Conservation (phyloP, 1,140 invertebrate species). For the Charaxes varanes region DNA sequence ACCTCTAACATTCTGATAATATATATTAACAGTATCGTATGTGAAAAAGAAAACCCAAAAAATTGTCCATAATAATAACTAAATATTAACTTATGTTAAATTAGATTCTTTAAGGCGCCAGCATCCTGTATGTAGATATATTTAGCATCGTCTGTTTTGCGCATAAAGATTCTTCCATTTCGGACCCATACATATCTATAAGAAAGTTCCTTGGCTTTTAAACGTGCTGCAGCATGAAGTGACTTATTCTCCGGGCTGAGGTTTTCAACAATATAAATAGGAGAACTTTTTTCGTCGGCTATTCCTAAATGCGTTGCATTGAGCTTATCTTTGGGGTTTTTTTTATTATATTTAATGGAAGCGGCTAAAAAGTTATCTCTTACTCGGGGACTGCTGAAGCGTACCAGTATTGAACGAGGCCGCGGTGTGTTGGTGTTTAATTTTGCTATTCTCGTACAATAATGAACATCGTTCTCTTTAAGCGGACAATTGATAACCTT, state of each 20-base stretch:
- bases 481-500: slow-evolving; percentile 4
- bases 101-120: slow-evolving; percentile 2
- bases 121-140: slow-evolving; percentile 5
- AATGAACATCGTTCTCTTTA: slow-evolving; percentile 1
- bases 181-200: slow-evolving; percentile 18
- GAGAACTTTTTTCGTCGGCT: neutral
- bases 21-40: slow-evolving; percentile 5
- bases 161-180: slow-evolving; percentile 14
- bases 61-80: neutral
- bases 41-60: neutral
- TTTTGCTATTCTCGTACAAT: slow-evolving; percentile 4
- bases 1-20: slow-evolving; percentile 10
- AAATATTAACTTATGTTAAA: neutral
- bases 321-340: slow-evolving; percentile 8
- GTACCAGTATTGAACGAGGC: slow-evolving; percentile 7
- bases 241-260: slow-evolving; percentile 12
- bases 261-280: slow-evolving; percentile 14
- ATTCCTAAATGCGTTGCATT: slow-evolving; percentile 4
- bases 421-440: slow-evolving; percentile 5
- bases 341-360: slow-evolving; percentile 11
- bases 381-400: slow-evolving; percentile 2
- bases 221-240: slow-evolving; percentile 12
- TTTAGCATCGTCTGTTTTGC: slow-evolving; percentile 4
- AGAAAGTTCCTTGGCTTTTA: slow-evolving; percentile 8
- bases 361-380: slow-evolving; percentile 6